Evolutionary conservation across 2,888 invertebrate species (phyloP), one percentile per base, ranked within the genome.

Genomic region (Rhodophaea formosa): DNA sequence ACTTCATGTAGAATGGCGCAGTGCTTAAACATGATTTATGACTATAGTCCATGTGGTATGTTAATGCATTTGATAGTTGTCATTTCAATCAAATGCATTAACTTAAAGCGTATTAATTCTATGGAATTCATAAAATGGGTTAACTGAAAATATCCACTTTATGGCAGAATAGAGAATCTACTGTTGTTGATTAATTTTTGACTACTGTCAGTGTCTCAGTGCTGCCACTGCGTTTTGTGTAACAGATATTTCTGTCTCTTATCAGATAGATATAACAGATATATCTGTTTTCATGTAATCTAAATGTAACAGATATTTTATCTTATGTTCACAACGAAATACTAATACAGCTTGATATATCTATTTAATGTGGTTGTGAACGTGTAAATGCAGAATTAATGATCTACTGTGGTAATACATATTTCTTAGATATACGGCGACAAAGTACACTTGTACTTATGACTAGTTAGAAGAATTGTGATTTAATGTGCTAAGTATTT

Each of bases 281-380:
- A 6, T 35, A 10, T 35, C 12, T 10, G 8, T 35, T 39, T 39
- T 12, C n/a, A 39, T 12, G 8, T 1, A 39, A 39, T 12, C 39
- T 12, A n/a, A 39, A 23, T 23, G 23, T 23, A 23, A 23, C 23
- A 23, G 23, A n/a, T 62, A 32, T 68, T 60, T 62, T 63, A 52
- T 69, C 59, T 72, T 75, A 74, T 74, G 71, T 80, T 82, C 71
- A 79, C 80, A 82, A 81, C 77, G 80, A 80, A 80, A 64, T 57
- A 54, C 65, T 35, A 60, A 58, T 59, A 62, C 43, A 39, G 61
- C 63, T 53, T 65, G 3, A n/a, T 39, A n/a, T 39, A 69, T 73
- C 69, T 76, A 67, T 71, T 58, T 71, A 74, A 72, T 70, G 74
- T 72, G 84, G 82, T 84, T 85, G 82, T 82, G 84, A 84, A 77